Evolutionary conservation across 2,888 invertebrate species (phyloP).

Genomic region (Cheilosia vernalis): DNA sequence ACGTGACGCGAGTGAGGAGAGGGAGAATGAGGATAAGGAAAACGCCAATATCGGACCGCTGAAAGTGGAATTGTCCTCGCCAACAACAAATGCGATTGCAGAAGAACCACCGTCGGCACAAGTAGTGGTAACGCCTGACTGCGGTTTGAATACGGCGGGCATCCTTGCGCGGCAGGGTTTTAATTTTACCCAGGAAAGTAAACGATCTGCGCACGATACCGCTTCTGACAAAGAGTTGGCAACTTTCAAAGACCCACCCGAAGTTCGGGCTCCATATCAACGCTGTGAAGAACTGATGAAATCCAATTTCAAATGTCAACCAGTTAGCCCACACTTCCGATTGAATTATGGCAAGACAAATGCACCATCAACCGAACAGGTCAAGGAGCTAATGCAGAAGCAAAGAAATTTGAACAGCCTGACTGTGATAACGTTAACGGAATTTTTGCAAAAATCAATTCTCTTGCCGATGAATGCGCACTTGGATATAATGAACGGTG

Average conservation of each 20-base stretch:
- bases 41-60: conserved; percentile 66
- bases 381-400: conserved; percentile 68
- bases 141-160: conserved; percentile 79
- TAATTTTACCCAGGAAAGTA: conserved; percentile 68
- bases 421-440: conserved; percentile 83
- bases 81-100: conserved; percentile 5
- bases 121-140: conserved; percentile 77
- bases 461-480: conserved; percentile 88
- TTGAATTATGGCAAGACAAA: conserved; percentile 72
- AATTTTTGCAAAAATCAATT: conserved; percentile 88
- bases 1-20: conserved; percentile 28
- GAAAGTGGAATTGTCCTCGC: conserved; percentile 24
- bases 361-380: conserved; percentile 46
- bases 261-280: conserved; percentile 75
- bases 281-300: conserved; percentile 77
- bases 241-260: conserved; percentile 12
- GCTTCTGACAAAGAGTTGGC: conserved; percentile 44
- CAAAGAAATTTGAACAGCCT: conserved; percentile 76
- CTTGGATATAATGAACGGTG: conserved; percentile 88
- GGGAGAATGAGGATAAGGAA: conserved; percentile 68
- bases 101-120: conserved; percentile 59
- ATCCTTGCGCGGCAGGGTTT: conserved; percentile 78
- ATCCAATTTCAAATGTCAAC: conserved; percentile 78
- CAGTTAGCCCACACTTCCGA: conserved; percentile 76
- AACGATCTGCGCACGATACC: conserved; percentile 30